phyloP scores from a whole-genome alignment of 2,113 vertebrate genomes.

The Canis aureus region DNA sequence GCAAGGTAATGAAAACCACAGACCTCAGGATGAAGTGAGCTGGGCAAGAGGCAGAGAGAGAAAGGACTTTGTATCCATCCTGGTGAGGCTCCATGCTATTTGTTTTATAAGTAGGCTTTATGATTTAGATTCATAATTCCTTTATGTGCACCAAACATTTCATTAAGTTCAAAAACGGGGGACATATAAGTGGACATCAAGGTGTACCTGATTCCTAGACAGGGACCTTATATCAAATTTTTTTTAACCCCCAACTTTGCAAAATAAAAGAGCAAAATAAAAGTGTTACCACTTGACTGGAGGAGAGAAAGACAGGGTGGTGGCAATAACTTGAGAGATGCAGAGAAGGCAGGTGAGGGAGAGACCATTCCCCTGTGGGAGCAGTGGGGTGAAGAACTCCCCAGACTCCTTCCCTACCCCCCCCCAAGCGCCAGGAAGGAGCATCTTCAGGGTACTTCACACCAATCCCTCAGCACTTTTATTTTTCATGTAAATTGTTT shows the following conservation, averaged over 20 bases:
- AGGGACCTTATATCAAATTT: neutral
- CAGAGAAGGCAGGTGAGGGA: neutral
- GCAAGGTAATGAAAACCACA: neutral
- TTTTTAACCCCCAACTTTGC: neutral
- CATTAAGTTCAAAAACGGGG: neutral
- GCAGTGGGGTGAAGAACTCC: neutral
- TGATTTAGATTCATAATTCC: neutral
- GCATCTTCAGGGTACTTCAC: neutral
- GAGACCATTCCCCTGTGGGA: accelerated
- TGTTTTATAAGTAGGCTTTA: neutral
- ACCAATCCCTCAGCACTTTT: neutral
- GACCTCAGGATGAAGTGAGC: neutral
- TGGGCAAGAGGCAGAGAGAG: neutral
- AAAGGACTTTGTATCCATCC: neutral
- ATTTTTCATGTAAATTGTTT: neutral
- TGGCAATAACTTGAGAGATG: neutral
- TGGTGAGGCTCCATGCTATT: neutral
- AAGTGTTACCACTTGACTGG: neutral
- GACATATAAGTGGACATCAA: neutral
- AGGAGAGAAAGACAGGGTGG: too few relatives aligned
- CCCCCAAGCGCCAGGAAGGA: neutral
- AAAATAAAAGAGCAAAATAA: neutral
- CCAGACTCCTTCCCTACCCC: neutral
- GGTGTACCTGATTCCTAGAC: neutral
- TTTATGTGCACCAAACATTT: neutral